Base-by-base conservation (phyloP, 1,140 invertebrate genomes). In the Oncopodura yosiiana region DNA sequence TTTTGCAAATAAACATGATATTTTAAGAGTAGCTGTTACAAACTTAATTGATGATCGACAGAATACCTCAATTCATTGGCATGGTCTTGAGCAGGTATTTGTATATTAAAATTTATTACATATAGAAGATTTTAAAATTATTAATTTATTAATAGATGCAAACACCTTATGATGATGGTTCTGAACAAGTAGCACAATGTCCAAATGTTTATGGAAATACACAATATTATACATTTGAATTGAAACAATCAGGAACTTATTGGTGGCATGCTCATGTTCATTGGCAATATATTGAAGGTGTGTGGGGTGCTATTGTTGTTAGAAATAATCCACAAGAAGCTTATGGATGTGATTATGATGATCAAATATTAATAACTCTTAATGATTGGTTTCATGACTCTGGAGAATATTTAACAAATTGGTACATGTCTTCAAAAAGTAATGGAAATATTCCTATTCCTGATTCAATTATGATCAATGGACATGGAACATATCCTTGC, bases 371-470 rank as follows among this genome's bases (percentile, higher is more conserved):
- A 1, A 43, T 60, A 16, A 55, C 58, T 0, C 34, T 60, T 2
- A 51, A 23, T 18, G 58, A 60, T 19, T 60, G 58, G 58, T 51
- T 55, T 23, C 58, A 60, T 32, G 19, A 9, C 4, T 38, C 52
- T 12, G 44, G 16, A 0, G 0, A 11, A 27, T n/a, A 36, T 3
- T 26, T 42, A 12, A 23, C 38, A 1, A 21, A 44, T 6, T 32
- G 42, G 21, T 55, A 42, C 29, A 6, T 55, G 18, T 55, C 53
- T 1, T 21, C 34, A n/a, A 27, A 16, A 16, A 27, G n/a, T 2
- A 18, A 8, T 1, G 56, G 56, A 0, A 24, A 21, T 2, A 26
- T 34, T 3, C 58, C 58, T 4, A 29, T 39, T n/a, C 58, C 58
- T 12, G 16, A 42, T 26, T 60, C 58, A 2, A 19, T 29, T 1